phyloP scores from a whole-genome alignment of 2,113 vertebrate species.

The Phasianus colchicus region DNA sequence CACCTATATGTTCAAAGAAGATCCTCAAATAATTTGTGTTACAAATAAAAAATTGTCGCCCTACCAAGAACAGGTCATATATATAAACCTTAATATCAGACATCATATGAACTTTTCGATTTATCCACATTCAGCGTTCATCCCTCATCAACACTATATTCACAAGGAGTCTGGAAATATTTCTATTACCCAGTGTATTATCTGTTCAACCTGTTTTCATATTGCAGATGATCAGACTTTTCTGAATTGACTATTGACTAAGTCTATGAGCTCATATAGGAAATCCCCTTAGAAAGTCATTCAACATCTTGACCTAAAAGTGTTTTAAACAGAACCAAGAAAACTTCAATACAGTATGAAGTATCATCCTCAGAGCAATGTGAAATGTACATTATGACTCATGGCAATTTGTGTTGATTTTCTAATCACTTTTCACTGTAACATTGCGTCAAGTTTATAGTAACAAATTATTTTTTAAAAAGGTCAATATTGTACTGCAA shows the following conservation, averaged over 20 bases:
- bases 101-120: neutral
- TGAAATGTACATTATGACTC: neutral
- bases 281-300: neutral
- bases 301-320: neutral
- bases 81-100: neutral
- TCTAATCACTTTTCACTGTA: neutral
- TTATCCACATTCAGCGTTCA: neutral
- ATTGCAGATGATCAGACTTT: neutral
- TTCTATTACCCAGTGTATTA: neutral
- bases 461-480: slow-evolving; percentile 24
- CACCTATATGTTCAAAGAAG: neutral
- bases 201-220: neutral
- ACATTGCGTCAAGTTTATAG: neutral
- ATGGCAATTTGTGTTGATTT: neutral
- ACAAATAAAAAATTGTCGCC: neutral
- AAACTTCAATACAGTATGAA: neutral
- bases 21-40: neutral
- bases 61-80: neutral
- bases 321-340: neutral
- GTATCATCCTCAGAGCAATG: neutral
- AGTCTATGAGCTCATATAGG: neutral
- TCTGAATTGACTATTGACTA: neutral
- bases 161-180: neutral
- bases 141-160: neutral
- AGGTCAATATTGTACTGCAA: neutral